phyloP scores from a whole-genome alignment of 1,140 invertebrate genomes.

The Drosophila leontia region DNA sequence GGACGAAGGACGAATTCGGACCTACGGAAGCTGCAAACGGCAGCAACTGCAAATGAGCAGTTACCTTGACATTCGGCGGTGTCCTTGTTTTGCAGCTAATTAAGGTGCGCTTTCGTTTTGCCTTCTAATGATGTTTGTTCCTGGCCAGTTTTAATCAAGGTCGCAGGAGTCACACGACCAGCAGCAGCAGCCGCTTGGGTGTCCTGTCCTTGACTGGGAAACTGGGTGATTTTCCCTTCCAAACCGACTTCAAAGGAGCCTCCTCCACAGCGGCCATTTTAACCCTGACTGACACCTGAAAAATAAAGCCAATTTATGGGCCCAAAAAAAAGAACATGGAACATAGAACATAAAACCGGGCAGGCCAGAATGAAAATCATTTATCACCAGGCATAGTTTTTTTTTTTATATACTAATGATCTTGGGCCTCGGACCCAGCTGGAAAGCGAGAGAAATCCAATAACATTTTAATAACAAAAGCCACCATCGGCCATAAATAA shows the following conservation, averaged over 20 bases:
- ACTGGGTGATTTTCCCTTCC: neutral
- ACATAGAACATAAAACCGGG: slow-evolving; percentile 30
- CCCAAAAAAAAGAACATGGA: slow-evolving; percentile 22
- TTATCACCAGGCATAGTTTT: slow-evolving; percentile 55
- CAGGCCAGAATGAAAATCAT: slow-evolving; percentile 60
- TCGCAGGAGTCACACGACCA: slow-evolving; percentile 68
- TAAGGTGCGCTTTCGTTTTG: slow-evolving; percentile 32
- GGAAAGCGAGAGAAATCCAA: slow-evolving; percentile 82
- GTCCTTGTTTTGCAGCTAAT: slow-evolving; percentile 56
- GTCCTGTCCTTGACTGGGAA: slow-evolving; percentile 61
- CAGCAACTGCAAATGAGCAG: slow-evolving; percentile 74
- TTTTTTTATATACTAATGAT: slow-evolving; percentile 51
- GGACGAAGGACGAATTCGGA: neutral
- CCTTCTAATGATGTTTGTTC: slow-evolving; percentile 39
- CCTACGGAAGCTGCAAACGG: slow-evolving; percentile 50
- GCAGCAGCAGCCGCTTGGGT: slow-evolving; percentile 57
- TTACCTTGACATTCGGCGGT: slow-evolving; percentile 47
- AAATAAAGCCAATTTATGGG: slow-evolving; percentile 63
- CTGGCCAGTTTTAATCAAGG: slow-evolving; percentile 44
- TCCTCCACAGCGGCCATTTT: slow-evolving; percentile 44
- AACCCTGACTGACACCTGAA: slow-evolving; percentile 32
- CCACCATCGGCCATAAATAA: slow-evolving; percentile 74
- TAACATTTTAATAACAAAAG: slow-evolving; percentile 83
- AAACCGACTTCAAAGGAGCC: slow-evolving; percentile 37
- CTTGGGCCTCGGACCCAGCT: slow-evolving; percentile 45